Base-by-base conservation (phyloP, 2,113 vertebrate genomes). In the Pomatostomus ruficeps region DNA sequence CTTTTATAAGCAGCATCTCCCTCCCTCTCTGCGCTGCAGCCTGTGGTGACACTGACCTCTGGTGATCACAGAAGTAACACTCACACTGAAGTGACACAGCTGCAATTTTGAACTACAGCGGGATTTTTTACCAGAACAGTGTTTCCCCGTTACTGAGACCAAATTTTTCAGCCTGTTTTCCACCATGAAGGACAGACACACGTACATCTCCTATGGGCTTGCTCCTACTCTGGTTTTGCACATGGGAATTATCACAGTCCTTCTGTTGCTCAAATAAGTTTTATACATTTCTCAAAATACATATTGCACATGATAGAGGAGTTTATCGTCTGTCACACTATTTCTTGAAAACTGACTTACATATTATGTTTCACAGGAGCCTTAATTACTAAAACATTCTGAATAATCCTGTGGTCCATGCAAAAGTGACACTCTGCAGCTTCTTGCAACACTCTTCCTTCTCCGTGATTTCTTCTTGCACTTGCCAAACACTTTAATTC, bases 41-140 rank as follows among this genome's bases (percentile, higher is more conserved):
- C 89, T 88, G 91, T 96, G 95, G 94, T 97, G 95, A 96, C 95
- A 96, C 96, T 97, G 96, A 95, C 96, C 96, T 96, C 95, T 97
- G 94, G 92, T 96, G 95, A 97, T 95, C 96, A 82, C 65, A 84
- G 6, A 26, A 75, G 89, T 85, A 94, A 96, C 76, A 19, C 73
- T 93, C 91, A 68, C 63, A 26, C 51, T 55, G 57, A 68, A 81
- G 63, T 73, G 79, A 55, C 67, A 46, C 75, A 82, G 82, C 70
- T 65, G 40, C 70, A 70, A 1, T 83, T 94, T 88, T 79, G 66
- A 68, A 23, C 29, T 46, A 18, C 20, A 2, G 28, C 57, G 21
- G 10, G 62, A 29, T 20, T 4, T 40, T 49, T 45, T 10, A n/a
- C 22, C 24, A 16, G 43, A 49, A 29, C 6, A 26, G 51, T 40